Percentiles rank a stretch among this genome's conserved stretches.
These are phyloP conservation scores for Bradypus variegatus DNA, from an alignment of 2,797 vertebrate genomes.

Conservation along the genomic window DNA sequence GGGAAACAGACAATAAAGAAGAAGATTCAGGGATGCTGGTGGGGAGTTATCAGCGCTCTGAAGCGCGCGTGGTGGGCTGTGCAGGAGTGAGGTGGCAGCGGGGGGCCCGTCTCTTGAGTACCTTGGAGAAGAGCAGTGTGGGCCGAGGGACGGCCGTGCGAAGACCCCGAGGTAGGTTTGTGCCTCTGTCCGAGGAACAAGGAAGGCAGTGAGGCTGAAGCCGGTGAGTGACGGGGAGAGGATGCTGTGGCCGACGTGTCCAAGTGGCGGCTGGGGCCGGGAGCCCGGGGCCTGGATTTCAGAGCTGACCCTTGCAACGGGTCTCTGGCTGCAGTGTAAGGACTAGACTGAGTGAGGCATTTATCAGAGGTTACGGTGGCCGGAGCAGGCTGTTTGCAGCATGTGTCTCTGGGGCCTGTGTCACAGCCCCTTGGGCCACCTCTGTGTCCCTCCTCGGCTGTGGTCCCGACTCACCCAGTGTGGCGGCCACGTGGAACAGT, in stretches of 20 bases:
- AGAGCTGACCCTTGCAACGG: neutral
- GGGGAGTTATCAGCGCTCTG: neutral
- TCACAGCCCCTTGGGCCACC: accelerated
- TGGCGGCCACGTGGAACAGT: too few relatives aligned
- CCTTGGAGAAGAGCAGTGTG: neutral
- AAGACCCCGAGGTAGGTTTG: neutral
- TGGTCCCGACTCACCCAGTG: neutral
- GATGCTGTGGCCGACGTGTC: neutral
- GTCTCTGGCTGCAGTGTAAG: too few relatives aligned
- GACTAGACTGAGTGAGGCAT: neutral
- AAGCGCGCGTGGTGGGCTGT: neutral
- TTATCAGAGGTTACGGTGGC: accelerated
- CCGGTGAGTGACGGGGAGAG: neutral
- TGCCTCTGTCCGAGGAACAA: neutral
- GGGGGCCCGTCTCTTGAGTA: neutral
- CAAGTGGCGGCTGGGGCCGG: neutral
- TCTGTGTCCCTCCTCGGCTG: neutral
- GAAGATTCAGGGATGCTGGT: neutral
- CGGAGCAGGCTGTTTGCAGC: neutral
- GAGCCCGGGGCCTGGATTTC: neutral
- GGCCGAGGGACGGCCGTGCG: neutral
- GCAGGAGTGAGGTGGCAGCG: neutral
- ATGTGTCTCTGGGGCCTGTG: accelerated
- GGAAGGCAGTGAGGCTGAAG: neutral
- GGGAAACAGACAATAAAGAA: neutral